Evolutionary conservation across 2,888 invertebrate species (phyloP).

Genomic region (Acanthosoma haemorrhoidale): DNA sequence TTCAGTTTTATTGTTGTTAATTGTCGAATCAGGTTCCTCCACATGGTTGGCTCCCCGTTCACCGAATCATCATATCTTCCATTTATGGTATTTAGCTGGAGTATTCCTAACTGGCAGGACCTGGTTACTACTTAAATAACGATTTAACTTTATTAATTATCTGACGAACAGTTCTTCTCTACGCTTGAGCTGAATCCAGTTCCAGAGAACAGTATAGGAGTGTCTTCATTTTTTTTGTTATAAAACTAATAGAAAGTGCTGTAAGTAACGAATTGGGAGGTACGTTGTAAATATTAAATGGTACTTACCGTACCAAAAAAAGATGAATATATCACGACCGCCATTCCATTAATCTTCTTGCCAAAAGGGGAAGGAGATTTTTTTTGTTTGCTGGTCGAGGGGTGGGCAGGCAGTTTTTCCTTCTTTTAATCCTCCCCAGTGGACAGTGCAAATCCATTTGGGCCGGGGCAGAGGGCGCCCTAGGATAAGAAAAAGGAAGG

Average conservation of each 20-base stretch:
- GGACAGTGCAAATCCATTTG: constrained; percentile 25
- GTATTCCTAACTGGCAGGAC: no score
- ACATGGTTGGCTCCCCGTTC: no score
- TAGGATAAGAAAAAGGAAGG: not conserved
- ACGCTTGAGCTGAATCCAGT: no score
- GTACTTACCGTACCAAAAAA: not conserved
- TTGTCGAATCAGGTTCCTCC: no score
- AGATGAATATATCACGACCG: not conserved
- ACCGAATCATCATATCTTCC: no score
- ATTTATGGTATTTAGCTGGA: no score
- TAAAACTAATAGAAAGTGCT: not conserved
- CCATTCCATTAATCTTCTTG: not conserved
- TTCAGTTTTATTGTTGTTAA: no score
- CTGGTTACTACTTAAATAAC: no score
- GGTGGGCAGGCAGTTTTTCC: not conserved
- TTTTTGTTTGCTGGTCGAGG: not conserved
- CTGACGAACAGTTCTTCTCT: no score
- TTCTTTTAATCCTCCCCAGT: constrained; percentile 19
- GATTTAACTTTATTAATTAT: no score
- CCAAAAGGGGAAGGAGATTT: not conserved
- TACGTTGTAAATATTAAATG: not conserved
- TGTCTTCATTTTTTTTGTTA: not conserved
- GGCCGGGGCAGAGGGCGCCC: not conserved
- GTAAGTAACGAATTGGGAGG: not conserved
- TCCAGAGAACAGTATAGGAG: no score